Percentiles rank a stretch among this genome's conserved stretches.
These are phyloP conservation scores for Ictalurus furcatus DNA, from an alignment of 2,113 vertebrate genomes.

Conservation along the genomic window DNA sequence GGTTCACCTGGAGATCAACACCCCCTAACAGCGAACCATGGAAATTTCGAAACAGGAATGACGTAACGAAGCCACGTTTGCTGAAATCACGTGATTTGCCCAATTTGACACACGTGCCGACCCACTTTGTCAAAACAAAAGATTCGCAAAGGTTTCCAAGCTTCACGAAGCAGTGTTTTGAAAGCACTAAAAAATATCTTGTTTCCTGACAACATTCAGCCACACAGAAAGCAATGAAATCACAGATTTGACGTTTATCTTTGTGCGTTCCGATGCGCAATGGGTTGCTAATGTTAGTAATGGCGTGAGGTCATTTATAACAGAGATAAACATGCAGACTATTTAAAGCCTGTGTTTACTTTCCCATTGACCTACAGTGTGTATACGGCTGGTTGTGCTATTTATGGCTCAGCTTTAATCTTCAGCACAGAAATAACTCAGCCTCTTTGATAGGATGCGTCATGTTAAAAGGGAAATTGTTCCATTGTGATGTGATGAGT, in stretches of 20 bases:
- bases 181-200: background rate
- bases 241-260: background rate
- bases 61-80: no score
- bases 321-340: background rate
- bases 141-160: no score
- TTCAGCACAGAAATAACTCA: background rate
- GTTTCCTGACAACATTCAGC: background rate
- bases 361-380: background rate
- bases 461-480: conserved; percentile 19
- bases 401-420: conserved; percentile 11
- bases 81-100: no score
- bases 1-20: no score
- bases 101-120: no score
- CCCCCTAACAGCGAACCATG: no score
- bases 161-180: no score
- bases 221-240: background rate
- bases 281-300: background rate
- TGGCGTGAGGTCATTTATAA: conserved; percentile 7
- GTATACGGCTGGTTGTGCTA: background rate
- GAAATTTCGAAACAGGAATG: no score
- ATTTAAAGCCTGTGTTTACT: conserved; percentile 15
- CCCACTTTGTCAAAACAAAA: no score
- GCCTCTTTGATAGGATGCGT: background rate
- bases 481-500: background rate
- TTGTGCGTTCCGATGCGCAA: background rate